Conservation (phyloP, 2,888 invertebrate genomes). For the Lagria hirta region DNA sequence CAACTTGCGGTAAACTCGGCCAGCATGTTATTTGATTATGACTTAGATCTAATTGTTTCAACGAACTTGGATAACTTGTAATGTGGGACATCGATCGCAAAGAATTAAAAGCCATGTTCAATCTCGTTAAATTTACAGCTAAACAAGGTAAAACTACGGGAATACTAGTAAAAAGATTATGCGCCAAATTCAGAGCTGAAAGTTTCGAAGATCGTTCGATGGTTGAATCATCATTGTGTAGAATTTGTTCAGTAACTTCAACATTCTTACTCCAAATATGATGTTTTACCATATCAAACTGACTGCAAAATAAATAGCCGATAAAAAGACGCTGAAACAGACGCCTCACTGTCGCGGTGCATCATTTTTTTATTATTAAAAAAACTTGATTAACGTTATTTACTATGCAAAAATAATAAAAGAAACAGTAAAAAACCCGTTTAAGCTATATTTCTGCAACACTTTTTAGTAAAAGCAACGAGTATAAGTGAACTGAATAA, state of each 20-base stretch:
- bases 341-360: neutral
- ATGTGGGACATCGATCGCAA: slow-evolving; percentile 80
- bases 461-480: no score
- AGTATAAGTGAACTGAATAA: no score
- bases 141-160: slow-evolving; percentile 89
- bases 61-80: slow-evolving; percentile 82
- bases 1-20: slow-evolving; percentile 80
- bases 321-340: slow-evolving; percentile 1
- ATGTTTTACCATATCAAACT: slow-evolving; percentile 69
- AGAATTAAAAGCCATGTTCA: slow-evolving; percentile 91
- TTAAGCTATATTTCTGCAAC: no score
- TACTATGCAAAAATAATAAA: no score
- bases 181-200: slow-evolving; percentile 80
- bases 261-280: slow-evolving; percentile 74
- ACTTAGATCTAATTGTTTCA: slow-evolving; percentile 90
- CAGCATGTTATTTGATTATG: slow-evolving; percentile 89
- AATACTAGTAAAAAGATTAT: slow-evolving; percentile 86
- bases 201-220: slow-evolving; percentile 66
- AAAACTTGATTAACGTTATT: no score
- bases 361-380: no score
- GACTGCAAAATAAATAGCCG: slow-evolving; percentile 56
- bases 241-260: slow-evolving; percentile 67
- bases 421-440: no score
- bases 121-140: slow-evolving; percentile 79
- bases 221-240: slow-evolving; percentile 60